These are phyloP conservation scores for Synanthedon vespiformis DNA, from an alignment of 2,888 invertebrate species.

Conservation along the genomic window DNA sequence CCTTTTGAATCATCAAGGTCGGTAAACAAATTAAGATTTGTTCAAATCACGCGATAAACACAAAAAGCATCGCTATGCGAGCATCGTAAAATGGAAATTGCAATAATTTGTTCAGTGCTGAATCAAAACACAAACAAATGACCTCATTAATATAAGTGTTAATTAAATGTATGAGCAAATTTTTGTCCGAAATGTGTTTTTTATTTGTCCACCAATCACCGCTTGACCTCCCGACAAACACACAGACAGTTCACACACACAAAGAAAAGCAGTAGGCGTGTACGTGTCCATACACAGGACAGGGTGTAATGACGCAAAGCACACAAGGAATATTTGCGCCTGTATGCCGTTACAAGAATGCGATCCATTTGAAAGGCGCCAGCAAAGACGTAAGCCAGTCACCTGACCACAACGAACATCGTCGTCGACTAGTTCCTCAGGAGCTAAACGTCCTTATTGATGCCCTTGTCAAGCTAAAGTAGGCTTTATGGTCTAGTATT, in stretches of 20 bases:
- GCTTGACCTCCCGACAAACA: slow-evolving; percentile 48
- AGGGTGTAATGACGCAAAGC: slow-evolving; percentile 28
- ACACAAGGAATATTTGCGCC: slow-evolving; percentile 24
- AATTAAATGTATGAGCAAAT: slow-evolving; percentile 30
- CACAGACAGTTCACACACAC: slow-evolving; percentile 26
- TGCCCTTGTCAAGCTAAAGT: background rate
- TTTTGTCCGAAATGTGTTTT: slow-evolving; percentile 11
- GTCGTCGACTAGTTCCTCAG: slow-evolving; percentile 9
- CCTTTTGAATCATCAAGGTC: slow-evolving; percentile 15
- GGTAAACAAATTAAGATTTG: slow-evolving; percentile 6
- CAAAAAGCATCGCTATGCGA: slow-evolving; percentile 6
- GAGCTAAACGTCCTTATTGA: slow-evolving; percentile 11
- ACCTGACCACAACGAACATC: slow-evolving; percentile 34
- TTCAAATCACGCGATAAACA: slow-evolving; percentile 14
- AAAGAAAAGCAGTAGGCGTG: slow-evolving; percentile 34
- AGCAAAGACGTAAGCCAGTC: slow-evolving; percentile 45
- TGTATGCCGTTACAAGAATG: slow-evolving; percentile 32
- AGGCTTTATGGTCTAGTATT: background rate
- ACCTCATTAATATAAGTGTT: slow-evolving; percentile 22
- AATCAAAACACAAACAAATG: slow-evolving; percentile 21
- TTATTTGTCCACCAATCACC: slow-evolving; percentile 37
- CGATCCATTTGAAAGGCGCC: slow-evolving; percentile 49
- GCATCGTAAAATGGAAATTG: slow-evolving; percentile 4
- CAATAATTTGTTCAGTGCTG: slow-evolving; percentile 7
- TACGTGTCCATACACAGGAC: slow-evolving; percentile 38